These are phyloP conservation scores for Harmothoe impar DNA, from an alignment of 2,888 invertebrate species.

Conservation along the genomic window DNA sequence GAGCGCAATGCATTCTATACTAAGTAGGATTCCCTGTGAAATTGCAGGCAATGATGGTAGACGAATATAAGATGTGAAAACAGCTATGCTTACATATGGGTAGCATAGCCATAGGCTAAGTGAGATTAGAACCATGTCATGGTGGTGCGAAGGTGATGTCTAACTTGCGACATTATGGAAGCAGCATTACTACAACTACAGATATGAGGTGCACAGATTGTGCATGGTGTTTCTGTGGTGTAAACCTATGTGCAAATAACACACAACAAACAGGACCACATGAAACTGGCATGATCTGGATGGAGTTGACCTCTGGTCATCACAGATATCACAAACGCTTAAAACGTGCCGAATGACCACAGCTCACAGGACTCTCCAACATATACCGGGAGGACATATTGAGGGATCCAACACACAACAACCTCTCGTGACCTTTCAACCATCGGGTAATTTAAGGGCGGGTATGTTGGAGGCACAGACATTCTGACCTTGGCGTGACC, in stretches of 20 bases:
- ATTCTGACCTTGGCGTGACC: conserved; percentile 34
- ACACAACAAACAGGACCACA: background rate
- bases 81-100: too few species aligned
- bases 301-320: too few species aligned
- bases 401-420: background rate
- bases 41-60: too few species aligned
- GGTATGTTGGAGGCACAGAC: background rate
- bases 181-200: background rate
- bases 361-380: conserved; percentile 1
- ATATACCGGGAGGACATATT: background rate
- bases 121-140: too few species aligned
- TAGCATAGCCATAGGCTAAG: too few species aligned
- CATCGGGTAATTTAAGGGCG: background rate
- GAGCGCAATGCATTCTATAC: too few species aligned
- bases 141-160: too few species aligned
- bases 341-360: background rate
- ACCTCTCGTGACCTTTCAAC: background rate
- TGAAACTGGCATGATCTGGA: too few species aligned
- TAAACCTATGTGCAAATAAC: background rate
- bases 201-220: background rate
- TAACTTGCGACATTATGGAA: too few species aligned
- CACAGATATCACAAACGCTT: too few species aligned
- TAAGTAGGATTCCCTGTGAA: too few species aligned
- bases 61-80: too few species aligned
- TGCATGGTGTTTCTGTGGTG: background rate